Evolutionary conservation across 2,113 vertebrate species (phyloP).

Genomic region (Sialia sialis): DNA sequence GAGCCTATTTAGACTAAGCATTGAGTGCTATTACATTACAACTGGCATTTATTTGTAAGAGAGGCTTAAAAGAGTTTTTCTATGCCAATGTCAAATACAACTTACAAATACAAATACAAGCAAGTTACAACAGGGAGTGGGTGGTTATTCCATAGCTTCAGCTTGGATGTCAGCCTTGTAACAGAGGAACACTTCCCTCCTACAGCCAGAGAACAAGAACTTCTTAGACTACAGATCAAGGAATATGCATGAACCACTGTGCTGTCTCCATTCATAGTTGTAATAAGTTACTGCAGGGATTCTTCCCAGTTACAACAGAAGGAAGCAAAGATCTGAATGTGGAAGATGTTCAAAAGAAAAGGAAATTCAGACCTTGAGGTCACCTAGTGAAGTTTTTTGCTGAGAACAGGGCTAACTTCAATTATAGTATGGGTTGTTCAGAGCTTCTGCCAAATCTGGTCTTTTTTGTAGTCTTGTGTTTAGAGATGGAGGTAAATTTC

Average conservation of each 20-base stretch:
- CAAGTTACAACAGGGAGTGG: not conserved
- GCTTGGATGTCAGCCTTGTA: not conserved
- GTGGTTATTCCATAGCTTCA: not conserved
- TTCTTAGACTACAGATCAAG: not conserved
- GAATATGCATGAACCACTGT: not conserved
- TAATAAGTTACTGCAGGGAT: not conserved
- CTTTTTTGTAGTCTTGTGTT: not conserved
- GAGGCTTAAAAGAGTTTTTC: not conserved
- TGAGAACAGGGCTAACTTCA: not conserved
- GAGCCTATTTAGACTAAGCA: not conserved
- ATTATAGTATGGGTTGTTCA: not conserved
- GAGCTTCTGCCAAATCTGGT: not conserved
- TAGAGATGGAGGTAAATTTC: not conserved
- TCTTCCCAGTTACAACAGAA: not conserved
- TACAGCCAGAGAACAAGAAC: not conserved
- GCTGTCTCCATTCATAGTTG: not conserved
- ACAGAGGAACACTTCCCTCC: not conserved
- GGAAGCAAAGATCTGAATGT: not conserved
- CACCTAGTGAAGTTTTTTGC: not conserved
- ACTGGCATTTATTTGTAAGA: not conserved
- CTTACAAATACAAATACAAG: not conserved
- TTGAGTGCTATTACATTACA: not conserved
- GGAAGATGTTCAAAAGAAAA: not conserved
- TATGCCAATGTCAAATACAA: not conserved
- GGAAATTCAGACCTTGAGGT: not conserved